These are phyloP conservation scores for Gnathonemus echidnorhynchus DNA, from an alignment of 2,113 vertebrate genomes.

Conservation along the genomic window DNA sequence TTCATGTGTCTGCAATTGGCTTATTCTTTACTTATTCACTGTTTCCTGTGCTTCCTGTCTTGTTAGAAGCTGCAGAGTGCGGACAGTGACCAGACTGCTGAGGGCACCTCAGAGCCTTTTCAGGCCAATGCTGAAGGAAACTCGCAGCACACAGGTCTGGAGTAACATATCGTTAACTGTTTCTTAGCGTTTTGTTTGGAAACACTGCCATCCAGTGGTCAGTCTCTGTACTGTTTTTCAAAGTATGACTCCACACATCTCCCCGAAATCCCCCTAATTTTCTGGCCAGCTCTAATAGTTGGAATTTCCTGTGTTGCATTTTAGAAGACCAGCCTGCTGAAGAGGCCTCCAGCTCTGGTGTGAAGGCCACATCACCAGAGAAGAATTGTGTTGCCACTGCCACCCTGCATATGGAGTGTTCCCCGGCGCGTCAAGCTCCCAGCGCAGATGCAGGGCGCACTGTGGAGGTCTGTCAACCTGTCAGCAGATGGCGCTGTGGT, in stretches of 20 bases:
- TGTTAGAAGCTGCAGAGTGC: slow-evolving; percentile 44
- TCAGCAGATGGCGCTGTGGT: background rate
- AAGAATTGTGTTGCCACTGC: slow-evolving; percentile 36
- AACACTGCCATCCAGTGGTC: slow-evolving; percentile 41
- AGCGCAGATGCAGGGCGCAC: slow-evolving; percentile 38
- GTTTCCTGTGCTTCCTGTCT: background rate
- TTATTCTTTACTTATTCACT: background rate
- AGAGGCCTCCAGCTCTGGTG: slow-evolving; percentile 30
- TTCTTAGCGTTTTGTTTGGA: background rate
- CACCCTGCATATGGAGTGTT: slow-evolving; percentile 44
- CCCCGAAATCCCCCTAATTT: too few relatives aligned
- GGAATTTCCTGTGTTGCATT: slow-evolving; percentile 14
- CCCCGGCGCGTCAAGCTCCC: slow-evolving; percentile 39
- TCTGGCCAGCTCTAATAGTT: background rate
- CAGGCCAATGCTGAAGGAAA: slow-evolving; percentile 23
- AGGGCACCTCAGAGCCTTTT: background rate
- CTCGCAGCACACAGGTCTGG: slow-evolving; percentile 37
- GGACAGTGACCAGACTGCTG: slow-evolving; percentile 21
- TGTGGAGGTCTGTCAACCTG: slow-evolving; percentile 50
- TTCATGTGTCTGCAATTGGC: background rate
- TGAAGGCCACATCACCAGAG: slow-evolving; percentile 48
- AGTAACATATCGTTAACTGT: background rate
- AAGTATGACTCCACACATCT: background rate
- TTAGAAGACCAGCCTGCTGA: slow-evolving; percentile 38
- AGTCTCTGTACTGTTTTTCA: background rate